phyloP scores from a whole-genome alignment of 2,888 invertebrate genomes.

The Scrobipalpa atriplicella region DNA sequence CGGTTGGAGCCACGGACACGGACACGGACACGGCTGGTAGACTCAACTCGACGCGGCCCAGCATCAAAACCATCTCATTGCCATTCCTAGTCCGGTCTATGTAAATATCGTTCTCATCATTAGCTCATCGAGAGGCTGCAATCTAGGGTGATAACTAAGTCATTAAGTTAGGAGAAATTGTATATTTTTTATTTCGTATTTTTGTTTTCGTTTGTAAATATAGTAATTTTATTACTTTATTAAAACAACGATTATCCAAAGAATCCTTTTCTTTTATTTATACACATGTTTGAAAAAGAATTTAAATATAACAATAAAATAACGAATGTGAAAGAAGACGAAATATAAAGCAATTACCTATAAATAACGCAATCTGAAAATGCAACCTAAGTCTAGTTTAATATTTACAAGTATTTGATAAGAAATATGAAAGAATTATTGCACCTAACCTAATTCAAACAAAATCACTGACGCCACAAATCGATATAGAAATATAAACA shows the following conservation, averaged over 20 bases:
- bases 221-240: slow-evolving; percentile 63
- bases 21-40: slow-evolving; percentile 38
- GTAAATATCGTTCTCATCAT: slow-evolving; percentile 70
- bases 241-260: slow-evolving; percentile 71
- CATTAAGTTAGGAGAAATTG: slow-evolving; percentile 74
- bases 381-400: no score
- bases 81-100: slow-evolving; percentile 64
- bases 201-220: slow-evolving; percentile 71
- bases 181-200: slow-evolving; percentile 43
- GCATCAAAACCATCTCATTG: slow-evolving; percentile 37
- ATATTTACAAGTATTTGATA: no score
- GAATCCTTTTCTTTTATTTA: slow-evolving; percentile 51
- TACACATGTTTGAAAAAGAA: neutral
- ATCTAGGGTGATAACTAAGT: slow-evolving; percentile 81
- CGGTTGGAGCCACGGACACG: slow-evolving; percentile 40
- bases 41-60: slow-evolving; percentile 32
- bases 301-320: neutral
- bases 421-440: no score
- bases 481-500: no score
- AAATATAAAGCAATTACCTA: neutral
- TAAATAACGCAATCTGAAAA: no score
- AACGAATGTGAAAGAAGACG: neutral
- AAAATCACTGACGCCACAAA: no score
- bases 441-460: no score
- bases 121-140: slow-evolving; percentile 80